Evolutionary conservation across 2,888 invertebrate genomes (phyloP).

Genomic region (Stegana nigrithorax): DNA sequence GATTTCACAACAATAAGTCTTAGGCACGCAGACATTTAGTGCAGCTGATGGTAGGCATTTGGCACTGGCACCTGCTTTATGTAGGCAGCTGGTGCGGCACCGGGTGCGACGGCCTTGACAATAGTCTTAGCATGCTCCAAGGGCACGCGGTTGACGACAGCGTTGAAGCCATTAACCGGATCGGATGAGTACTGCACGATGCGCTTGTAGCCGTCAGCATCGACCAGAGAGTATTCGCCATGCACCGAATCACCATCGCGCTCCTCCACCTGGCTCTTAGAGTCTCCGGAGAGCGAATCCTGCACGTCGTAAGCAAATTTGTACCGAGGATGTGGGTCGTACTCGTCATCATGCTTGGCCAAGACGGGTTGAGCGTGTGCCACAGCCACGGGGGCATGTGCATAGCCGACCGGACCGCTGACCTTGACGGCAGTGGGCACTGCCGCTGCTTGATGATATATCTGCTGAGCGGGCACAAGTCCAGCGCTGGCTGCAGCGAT

Average conservation of each 20-base stretch:
- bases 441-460: conserved; percentile 40
- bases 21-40: conserved; percentile 24
- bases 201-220: conserved; percentile 63
- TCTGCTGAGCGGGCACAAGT: conserved; percentile 41
- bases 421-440: conserved; percentile 38
- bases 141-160: conserved; percentile 51
- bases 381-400: conserved; percentile 29
- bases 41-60: conserved; percentile 42
- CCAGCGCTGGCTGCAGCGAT: conserved; percentile 54
- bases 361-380: conserved; percentile 49
- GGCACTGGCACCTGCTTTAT: conserved; percentile 39
- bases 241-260: conserved; percentile 65
- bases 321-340: conserved; percentile 65
- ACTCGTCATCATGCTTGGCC: conserved; percentile 56
- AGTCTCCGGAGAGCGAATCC: conserved; percentile 62
- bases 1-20: conserved; percentile 18
- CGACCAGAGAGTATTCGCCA: conserved; percentile 65
- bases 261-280: conserved; percentile 64
- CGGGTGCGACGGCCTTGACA: conserved; percentile 39
- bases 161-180: conserved; percentile 44
- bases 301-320: conserved; percentile 63
- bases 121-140: conserved; percentile 48
- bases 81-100: conserved; percentile 31
- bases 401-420: conserved; percentile 34
- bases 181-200: conserved; percentile 47